Percentiles rank a stretch among this genome's conserved stretches.
Conservation (phyloP, 2,797 vertebrate genomes). For the Perodicticus potto region DNA sequence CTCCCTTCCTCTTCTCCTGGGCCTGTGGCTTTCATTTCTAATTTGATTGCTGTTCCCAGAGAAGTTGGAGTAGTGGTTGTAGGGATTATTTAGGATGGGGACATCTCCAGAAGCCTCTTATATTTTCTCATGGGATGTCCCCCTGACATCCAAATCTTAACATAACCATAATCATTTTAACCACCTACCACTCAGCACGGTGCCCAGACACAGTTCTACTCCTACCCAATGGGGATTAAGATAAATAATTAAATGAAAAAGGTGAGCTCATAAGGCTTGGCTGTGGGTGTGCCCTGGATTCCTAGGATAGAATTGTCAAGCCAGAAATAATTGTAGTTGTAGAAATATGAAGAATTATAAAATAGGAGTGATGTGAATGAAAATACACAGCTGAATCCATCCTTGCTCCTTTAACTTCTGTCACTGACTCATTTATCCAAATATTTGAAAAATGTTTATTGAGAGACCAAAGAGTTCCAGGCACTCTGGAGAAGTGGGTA, state of each 20-base stretch:
- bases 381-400: background rate
- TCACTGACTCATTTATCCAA: background rate
- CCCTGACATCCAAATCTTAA: background rate
- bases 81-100: background rate
- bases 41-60: background rate
- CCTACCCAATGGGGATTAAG: background rate
- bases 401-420: background rate
- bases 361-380: background rate
- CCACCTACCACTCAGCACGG: background rate
- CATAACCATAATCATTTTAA: background rate
- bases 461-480: background rate
- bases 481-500: background rate
- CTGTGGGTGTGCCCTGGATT: background rate
- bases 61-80: background rate
- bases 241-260: background rate
- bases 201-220: background rate
- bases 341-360: background rate
- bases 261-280: background rate
- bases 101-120: background rate
- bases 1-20: background rate
- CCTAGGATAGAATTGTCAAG: background rate
- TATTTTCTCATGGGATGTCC: background rate
- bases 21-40: background rate
- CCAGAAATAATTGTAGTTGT: constrained; percentile 7
- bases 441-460: constrained; percentile 39